Percentiles rank a stretch among this genome's conserved stretches.
Evolutionary conservation across 64 coral and sea anemone genomes (phyloP).

Genomic region (Stichodactyla helianthus): DNA sequence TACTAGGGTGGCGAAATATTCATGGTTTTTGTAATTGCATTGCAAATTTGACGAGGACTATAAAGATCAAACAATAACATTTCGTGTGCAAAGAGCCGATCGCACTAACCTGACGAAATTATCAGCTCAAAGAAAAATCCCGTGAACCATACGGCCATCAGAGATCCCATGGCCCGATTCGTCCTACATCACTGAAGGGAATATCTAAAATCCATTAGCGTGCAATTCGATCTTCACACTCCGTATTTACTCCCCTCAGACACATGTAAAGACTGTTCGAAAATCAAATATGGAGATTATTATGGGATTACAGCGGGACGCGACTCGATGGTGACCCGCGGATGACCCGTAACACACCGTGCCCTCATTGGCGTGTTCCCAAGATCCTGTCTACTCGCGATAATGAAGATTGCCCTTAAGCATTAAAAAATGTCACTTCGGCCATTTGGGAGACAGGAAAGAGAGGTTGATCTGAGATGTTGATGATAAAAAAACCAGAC

Average conservation of each 20-base stretch:
- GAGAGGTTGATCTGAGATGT: constrained; percentile 3
- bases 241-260: neutral
- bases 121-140: constrained; percentile 41
- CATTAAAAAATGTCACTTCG: constrained; percentile 12
- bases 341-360: neutral
- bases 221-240: constrained; percentile 17
- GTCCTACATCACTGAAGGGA: neutral
- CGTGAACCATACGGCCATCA: neutral
- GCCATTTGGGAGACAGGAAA: neutral
- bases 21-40: constrained; percentile 86
- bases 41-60: constrained; percentile 97
- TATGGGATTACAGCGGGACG: constrained; percentile 20
- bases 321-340: neutral
- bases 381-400: neutral
- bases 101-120: constrained; percentile 75
- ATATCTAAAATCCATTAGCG: neutral
- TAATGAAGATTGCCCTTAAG: constrained; percentile 9
- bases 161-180: neutral
- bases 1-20: constrained; percentile 98
- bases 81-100: constrained; percentile 31
- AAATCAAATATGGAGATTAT: constrained; percentile 32
- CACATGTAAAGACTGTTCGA: constrained; percentile 4
- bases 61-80: constrained; percentile 92
- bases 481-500: constrained; percentile 4
- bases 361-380: neutral